These are phyloP conservation scores for Psylliodes chrysocephalus DNA, from an alignment of 2,888 invertebrate genomes.

Conservation along the genomic window DNA sequence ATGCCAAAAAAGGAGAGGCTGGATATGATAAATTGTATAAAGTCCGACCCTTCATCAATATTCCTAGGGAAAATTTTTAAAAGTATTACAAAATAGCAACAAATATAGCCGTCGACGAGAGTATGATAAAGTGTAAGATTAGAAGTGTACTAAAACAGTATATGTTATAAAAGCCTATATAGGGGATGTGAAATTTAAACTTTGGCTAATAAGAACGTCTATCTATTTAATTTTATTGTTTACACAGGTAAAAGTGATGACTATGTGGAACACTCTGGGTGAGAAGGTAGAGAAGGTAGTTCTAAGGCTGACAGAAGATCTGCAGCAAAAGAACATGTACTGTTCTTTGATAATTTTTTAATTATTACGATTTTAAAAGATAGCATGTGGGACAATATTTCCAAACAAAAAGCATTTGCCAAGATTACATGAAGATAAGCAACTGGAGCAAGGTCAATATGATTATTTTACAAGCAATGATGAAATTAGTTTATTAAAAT, in stretches of 20 bases:
- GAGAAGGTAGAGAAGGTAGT: too few species aligned
- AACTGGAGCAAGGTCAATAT: too few species aligned
- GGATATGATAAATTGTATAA: conserved; percentile 26
- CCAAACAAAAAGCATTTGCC: too few species aligned
- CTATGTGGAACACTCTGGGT: too few species aligned
- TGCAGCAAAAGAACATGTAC: too few species aligned
- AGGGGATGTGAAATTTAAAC: conserved; percentile 15
- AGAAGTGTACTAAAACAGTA: conserved; percentile 6
- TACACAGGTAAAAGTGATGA: conserved; percentile 42
- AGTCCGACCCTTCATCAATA: conserved; percentile 4
- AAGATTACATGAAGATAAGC: too few species aligned
- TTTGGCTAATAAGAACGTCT: conserved; percentile 38
- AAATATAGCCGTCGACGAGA: conserved; percentile 19
- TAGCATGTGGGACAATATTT: too few species aligned
- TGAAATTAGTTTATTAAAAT: too few species aligned
- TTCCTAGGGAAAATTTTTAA: conserved; percentile 22
- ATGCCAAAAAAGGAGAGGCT: conserved; percentile 18
- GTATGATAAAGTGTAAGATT: conserved; percentile 23
- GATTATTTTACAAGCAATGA: too few species aligned
- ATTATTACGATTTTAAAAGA: too few species aligned
- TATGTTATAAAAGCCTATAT: conserved; percentile 2
- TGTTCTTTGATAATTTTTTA: too few species aligned
- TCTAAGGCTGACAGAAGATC: too few species aligned
- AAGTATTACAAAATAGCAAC: conserved; percentile 11
- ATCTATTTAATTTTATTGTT: conserved; percentile 42